Conservation (phyloP, 2,797 vertebrate species). For the Cyprinodon diabolis region DNA sequence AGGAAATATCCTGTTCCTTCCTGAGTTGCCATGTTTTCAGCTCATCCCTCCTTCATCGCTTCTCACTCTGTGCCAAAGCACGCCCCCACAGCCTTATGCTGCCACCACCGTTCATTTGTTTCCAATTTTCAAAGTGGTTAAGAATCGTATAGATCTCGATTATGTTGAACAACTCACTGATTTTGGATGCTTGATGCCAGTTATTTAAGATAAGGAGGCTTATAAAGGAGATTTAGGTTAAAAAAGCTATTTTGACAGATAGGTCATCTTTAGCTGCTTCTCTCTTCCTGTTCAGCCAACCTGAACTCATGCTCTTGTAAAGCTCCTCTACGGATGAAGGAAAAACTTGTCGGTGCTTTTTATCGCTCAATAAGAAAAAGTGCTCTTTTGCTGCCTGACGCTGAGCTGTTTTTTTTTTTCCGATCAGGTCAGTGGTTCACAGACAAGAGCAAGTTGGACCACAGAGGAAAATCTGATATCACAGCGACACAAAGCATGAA, state of each 20-base stretch:
- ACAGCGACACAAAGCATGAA: slow-evolving; percentile 47
- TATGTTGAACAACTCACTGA: not conserved
- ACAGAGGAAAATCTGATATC: slow-evolving; percentile 43
- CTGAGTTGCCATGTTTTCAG: too few species aligned
- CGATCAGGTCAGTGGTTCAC: slow-evolving; percentile 45
- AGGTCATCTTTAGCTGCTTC: not conserved
- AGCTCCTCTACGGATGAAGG: slow-evolving; percentile 27
- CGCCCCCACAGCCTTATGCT: too few species aligned
- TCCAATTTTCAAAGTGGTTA: too few species aligned
- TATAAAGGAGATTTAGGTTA: not conserved
- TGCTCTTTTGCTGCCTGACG: slow-evolving; percentile 27
- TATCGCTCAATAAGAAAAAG: slow-evolving; percentile 39
- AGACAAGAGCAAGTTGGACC: slow-evolving; percentile 35
- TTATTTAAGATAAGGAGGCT: not conserved
- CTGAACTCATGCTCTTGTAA: slow-evolving; percentile 25
- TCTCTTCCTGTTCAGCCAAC: slow-evolving; percentile 23
- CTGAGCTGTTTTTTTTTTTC: slow-evolving; percentile 17
- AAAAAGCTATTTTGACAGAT: not conserved
- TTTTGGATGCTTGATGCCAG: not conserved
- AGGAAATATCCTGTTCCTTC: not conserved
- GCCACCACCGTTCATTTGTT: not conserved
- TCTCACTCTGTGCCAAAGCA: too few species aligned
- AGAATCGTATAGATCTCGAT: too few species aligned
- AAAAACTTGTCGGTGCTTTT: slow-evolving; percentile 50
- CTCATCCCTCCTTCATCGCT: too few species aligned